Percentiles rank a stretch among this genome's conserved stretches.
phyloP scores from a whole-genome alignment of 2,113 vertebrate genomes.

The Lynx canadensis region DNA sequence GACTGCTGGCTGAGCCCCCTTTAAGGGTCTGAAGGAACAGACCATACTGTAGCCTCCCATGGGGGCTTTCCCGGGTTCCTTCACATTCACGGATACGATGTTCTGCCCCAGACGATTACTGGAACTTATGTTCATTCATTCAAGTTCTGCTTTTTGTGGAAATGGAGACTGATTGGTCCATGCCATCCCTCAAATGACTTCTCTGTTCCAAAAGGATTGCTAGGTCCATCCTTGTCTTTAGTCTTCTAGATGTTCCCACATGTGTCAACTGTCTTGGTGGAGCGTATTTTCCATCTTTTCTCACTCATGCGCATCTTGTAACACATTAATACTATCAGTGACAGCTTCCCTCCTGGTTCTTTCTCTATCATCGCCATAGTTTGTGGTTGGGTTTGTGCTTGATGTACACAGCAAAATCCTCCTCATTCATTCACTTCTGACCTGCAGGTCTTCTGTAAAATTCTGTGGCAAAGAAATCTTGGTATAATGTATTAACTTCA shows the following conservation, averaged over 20 bases:
- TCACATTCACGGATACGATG: not conserved
- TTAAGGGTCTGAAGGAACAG: constrained; percentile 11
- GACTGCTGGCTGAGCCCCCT: not conserved
- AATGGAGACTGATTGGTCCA: not conserved
- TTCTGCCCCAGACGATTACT: constrained; percentile 13
- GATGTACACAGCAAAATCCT: constrained; percentile 10
- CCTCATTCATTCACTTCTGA: not conserved
- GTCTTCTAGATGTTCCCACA: constrained; percentile 19
- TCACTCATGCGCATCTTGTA: not conserved
- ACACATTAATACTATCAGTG: not conserved
- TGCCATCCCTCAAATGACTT: not conserved
- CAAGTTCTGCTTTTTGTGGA: constrained; percentile 24
- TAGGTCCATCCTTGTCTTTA: constrained; percentile 12
- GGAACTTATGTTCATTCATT: constrained; percentile 33
- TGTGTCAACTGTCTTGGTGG: not conserved
- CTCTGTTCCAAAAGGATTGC: not conserved
- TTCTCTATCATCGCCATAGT: not conserved
- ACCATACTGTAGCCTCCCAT: not conserved
- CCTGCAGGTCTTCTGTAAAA: not conserved
- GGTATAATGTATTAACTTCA: not conserved
- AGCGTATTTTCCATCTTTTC: constrained; percentile 9
- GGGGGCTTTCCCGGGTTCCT: not conserved
- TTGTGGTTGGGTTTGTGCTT: not conserved
- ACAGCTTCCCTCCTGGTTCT: not conserved
- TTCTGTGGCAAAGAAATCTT: not conserved